Base-by-base conservation (phyloP, 2,797 vertebrate genomes). In the Enteromius paludinosus region DNA sequence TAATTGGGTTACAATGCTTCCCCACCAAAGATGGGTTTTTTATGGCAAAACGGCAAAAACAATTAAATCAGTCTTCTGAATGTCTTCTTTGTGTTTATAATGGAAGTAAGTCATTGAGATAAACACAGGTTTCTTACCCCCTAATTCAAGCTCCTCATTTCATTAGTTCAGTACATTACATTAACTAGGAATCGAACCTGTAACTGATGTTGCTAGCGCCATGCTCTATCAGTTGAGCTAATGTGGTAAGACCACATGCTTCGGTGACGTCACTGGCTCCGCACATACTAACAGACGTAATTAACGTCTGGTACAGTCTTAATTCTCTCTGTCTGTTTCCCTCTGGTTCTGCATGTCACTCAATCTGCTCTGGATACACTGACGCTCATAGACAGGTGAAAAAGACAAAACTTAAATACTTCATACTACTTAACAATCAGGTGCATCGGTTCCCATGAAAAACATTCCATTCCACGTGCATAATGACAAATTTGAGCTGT, bases 251-350 rank as follows among this genome's bases (percentile, higher is more conserved):
- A 28, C 3, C 49, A 68, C 61, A 68, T 73, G 68, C 49, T 78
- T 25, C 28, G 6, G 15, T 84, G 70, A 75, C 23, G 54, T 69
- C 77, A 84, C 38, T 66, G 69, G 76, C 69, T 79, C 68, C 38
- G 9, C 30, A 33, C 30, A 68, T 47, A 64, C 69, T 33, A 62
- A 23, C 61, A 79, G 61, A 52, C 61, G 59, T 41, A 59, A 66
- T 83, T 38, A 25, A 35, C 25, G 0, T 47, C 9, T 59, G 35
- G 70, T 66, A 14, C 25, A 64, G 59, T 25, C 20, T 41, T 62
- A 75, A 75, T n/a, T 76, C 23, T 72, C 18, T 83, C 43, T 78
- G 49, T 56, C 49, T 74, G 52, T 74, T 56, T 74, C 20, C 28
- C 41, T 62, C 76, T 72, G 23, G 28, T 45, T 59, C 66, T 38